Evolutionary conservation across 2,113 vertebrate species (phyloP).

Genomic region (Erinaceus europaeus): DNA sequence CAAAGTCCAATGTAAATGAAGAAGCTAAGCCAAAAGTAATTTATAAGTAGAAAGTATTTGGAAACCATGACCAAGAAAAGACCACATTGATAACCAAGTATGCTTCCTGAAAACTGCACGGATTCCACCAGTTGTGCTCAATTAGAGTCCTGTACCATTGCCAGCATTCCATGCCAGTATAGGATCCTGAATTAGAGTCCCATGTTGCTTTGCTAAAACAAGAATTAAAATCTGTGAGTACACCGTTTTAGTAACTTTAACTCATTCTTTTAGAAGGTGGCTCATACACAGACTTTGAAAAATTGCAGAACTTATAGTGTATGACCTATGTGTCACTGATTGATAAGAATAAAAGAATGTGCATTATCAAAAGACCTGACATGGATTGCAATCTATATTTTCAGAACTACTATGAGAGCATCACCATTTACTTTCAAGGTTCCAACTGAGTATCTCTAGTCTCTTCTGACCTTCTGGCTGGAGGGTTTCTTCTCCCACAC

Average conservation of each 20-base stretch:
- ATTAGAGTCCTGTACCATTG: neutral
- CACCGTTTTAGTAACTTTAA: neutral
- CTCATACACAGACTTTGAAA: neutral
- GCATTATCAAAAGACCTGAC: neutral
- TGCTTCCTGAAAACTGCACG: conserved; percentile 24
- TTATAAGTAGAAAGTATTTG: conserved; percentile 34
- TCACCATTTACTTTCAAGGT: neutral
- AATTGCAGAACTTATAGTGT: neutral
- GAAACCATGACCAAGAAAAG: neutral
- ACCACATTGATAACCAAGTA: conserved; percentile 16
- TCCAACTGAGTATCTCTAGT: neutral
- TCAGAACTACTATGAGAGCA: neutral
- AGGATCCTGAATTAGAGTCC: neutral
- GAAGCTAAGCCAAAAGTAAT: conserved; percentile 17
- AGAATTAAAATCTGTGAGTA: neutral
- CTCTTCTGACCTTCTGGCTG: neutral
- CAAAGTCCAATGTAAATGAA: conserved; percentile 58
- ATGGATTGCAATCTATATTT: neutral
- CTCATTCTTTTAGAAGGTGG: neutral
- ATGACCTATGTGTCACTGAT: neutral
- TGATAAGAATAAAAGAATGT: neutral
- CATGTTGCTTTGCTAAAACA: neutral
- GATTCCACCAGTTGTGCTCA: neutral
- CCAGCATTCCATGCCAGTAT: neutral
- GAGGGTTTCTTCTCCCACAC: neutral